Percentiles rank a stretch among this genome's conserved stretches.
These are phyloP conservation scores for Podarcis raffonei DNA, from an alignment of 2,113 vertebrate genomes.

Conservation along the genomic window DNA sequence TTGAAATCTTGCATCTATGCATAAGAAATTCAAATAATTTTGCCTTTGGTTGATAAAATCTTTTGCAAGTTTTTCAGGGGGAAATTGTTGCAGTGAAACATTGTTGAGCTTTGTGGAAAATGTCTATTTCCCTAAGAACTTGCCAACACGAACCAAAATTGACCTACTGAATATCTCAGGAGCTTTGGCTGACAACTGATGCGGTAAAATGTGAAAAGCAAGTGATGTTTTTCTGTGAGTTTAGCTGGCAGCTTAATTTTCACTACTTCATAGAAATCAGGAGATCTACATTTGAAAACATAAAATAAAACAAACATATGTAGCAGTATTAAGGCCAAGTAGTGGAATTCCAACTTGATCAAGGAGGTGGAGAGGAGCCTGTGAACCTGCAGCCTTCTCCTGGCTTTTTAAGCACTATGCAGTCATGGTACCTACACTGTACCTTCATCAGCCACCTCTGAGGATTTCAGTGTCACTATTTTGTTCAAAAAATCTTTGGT, in stretches of 20 bases:
- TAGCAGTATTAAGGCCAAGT: background rate
- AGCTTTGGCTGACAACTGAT: slow-evolving; percentile 97
- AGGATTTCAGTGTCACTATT: background rate
- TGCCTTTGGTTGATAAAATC: background rate
- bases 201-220: slow-evolving; percentile 95
- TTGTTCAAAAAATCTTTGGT: background rate
- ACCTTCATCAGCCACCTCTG: background rate
- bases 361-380: background rate
- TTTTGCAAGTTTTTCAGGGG: background rate
- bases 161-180: slow-evolving; percentile 90
- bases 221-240: slow-evolving; percentile 90
- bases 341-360: background rate
- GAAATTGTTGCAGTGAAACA: background rate
- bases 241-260: slow-evolving; percentile 91
- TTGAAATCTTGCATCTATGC: slow-evolving; percentile 10
- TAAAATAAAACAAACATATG: slow-evolving; percentile 4
- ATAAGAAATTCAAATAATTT: background rate
- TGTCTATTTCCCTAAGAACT: slow-evolving; percentile 18
- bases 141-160: background rate
- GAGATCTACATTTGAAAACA: slow-evolving; percentile 79
- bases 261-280: slow-evolving; percentile 98
- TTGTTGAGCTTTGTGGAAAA: slow-evolving; percentile 18
- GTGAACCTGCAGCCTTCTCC: background rate
- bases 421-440: background rate
- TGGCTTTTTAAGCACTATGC: background rate